phyloP scores from a whole-genome alignment of 2,113 vertebrate species.

The Mystacornis crossleyi region DNA sequence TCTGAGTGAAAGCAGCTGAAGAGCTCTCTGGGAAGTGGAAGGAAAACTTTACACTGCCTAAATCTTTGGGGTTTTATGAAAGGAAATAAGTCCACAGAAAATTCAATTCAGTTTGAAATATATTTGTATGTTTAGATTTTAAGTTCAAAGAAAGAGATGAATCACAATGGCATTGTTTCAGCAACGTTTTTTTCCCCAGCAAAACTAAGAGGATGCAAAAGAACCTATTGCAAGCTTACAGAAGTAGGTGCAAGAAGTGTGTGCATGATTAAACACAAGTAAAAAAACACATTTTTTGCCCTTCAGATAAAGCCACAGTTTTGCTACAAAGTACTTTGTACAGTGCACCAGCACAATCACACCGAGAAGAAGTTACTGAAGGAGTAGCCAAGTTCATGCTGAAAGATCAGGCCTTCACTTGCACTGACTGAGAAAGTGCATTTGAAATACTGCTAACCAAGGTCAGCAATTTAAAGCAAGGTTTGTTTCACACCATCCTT shows the following conservation, averaged over 20 bases:
- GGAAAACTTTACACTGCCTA: neutral
- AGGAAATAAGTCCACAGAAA: neutral
- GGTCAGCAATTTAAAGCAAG: neutral
- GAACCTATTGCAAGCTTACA: neutral
- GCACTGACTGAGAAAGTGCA: accelerated
- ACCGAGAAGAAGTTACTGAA: neutral
- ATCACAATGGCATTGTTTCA: neutral
- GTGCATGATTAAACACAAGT: neutral
- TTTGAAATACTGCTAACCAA: neutral
- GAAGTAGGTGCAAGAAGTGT: neutral
- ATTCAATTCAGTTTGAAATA: neutral
- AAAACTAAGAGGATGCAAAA: neutral
- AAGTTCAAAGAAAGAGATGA: neutral
- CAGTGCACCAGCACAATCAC: neutral
- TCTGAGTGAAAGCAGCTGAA: neutral
- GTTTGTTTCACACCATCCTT: neutral
- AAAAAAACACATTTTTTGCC: neutral
- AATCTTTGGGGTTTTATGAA: neutral
- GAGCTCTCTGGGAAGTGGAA: neutral
- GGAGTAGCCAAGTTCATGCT: neutral
- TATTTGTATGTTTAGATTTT: neutral
- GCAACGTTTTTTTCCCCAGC: neutral
- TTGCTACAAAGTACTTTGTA: neutral
- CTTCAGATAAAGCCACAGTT: neutral
- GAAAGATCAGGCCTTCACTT: neutral